phyloP scores from a whole-genome alignment of 2,797 vertebrate species.

The Arrhamphus sclerolepis region DNA sequence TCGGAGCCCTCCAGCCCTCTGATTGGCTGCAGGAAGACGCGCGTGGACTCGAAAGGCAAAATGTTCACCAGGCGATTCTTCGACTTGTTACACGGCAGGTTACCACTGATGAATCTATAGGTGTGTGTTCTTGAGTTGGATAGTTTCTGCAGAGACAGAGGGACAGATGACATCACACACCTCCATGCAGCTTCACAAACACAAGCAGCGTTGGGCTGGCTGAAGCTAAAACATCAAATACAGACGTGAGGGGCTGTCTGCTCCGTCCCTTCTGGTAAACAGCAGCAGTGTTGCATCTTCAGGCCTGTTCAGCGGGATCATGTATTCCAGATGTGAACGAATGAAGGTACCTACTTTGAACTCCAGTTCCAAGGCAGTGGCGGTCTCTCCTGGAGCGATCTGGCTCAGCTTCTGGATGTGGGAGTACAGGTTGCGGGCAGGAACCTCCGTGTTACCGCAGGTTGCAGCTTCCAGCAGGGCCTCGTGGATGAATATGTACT shows the following conservation, averaged over 20 bases:
- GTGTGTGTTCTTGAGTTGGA: slow-evolving; percentile 94
- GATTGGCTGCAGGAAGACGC: slow-evolving; percentile 94
- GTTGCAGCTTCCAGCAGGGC: slow-evolving; percentile 91
- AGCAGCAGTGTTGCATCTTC: too few species aligned
- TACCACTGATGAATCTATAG: slow-evolving; percentile 96
- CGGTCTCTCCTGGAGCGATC: slow-evolving; percentile 85
- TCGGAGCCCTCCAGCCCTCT: slow-evolving; percentile 95
- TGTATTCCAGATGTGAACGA: not conserved
- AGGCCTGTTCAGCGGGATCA: not conserved
- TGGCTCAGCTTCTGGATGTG: slow-evolving; percentile 95
- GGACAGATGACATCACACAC: too few species aligned
- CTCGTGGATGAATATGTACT: slow-evolving; percentile 96
- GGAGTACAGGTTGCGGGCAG: slow-evolving; percentile 89
- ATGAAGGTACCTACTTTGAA: slow-evolving; percentile 86
- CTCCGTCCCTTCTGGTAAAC: too few species aligned
- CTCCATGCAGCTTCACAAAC: too few species aligned
- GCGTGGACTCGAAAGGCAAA: slow-evolving; percentile 93
- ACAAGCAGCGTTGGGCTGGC: too few species aligned
- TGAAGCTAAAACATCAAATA: too few species aligned
- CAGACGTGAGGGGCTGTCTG: too few species aligned
- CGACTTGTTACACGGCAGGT: slow-evolving; percentile 96
- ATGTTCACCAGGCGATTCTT: slow-evolving; percentile 98
- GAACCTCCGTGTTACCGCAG: slow-evolving; percentile 91
- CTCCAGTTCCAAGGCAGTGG: slow-evolving; percentile 93
- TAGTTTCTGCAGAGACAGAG: slow-evolving; percentile 75